Percentiles rank a stretch among this genome's conserved stretches.
Evolutionary conservation across 2,797 vertebrate genomes (phyloP).

Genomic region (Betta splendens): DNA sequence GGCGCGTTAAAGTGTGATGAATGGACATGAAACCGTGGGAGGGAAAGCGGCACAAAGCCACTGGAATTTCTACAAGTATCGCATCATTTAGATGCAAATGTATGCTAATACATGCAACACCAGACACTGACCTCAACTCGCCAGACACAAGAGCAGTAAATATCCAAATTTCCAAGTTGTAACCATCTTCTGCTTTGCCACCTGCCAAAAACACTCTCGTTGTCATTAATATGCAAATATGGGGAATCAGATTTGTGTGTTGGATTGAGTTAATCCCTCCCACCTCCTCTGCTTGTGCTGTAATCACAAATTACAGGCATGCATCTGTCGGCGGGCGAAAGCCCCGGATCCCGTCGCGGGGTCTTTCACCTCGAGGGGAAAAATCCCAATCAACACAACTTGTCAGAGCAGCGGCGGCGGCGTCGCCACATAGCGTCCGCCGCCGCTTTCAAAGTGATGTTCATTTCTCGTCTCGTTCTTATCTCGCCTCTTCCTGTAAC

Average conservation of each 20-base stretch:
- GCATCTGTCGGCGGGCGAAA: conserved; percentile 73
- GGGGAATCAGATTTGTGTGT: conserved; percentile 78
- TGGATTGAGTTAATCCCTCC: conserved; percentile 84
- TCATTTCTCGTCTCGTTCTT: conserved; percentile 68
- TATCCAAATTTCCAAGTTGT: conserved; percentile 70
- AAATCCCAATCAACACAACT: conserved; percentile 78
- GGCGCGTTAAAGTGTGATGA: conserved; percentile 41
- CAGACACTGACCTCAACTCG: conserved; percentile 76
- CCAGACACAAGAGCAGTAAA: conserved; percentile 76
- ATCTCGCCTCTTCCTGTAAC: conserved; percentile 52
- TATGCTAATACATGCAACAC: conserved; percentile 79
- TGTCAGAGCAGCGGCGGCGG: conserved; percentile 66
- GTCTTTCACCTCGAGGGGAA: conserved; percentile 74
- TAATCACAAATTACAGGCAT: conserved; percentile 85
- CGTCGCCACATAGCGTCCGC: conserved; percentile 60
- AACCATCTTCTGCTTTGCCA: conserved; percentile 72
- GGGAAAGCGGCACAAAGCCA: conserved; percentile 37
- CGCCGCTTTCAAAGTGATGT: conserved; percentile 73
- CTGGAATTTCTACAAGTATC: conserved; percentile 59
- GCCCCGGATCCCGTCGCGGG: conserved; percentile 71
- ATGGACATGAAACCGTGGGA: conserved; percentile 38
- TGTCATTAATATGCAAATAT: conserved; percentile 85
- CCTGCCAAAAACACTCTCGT: conserved; percentile 73
- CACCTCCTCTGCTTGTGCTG: conserved; percentile 73
- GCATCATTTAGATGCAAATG: conserved; percentile 72